Conservation (phyloP, 2,113 vertebrate species). For the Rhinolophus sinicus region DNA sequence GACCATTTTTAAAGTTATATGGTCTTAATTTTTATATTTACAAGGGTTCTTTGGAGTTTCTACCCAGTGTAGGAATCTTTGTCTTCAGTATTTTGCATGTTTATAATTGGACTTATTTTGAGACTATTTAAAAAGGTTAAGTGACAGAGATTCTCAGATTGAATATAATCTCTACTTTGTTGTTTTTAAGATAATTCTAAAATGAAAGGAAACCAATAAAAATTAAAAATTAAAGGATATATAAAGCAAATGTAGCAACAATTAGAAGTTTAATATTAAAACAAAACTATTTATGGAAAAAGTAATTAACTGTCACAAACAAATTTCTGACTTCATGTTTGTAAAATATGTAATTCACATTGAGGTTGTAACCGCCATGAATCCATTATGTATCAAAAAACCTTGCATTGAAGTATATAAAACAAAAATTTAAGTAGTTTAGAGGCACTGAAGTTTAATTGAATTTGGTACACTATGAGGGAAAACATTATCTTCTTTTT, state of each 20-base stretch:
- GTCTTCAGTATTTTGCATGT: not conserved
- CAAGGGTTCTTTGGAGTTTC: not conserved
- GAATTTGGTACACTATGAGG: not conserved
- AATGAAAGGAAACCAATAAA: not conserved
- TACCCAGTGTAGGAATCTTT: not conserved
- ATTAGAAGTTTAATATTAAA: slow-evolving; percentile 12
- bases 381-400: not conserved
- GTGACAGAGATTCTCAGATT: not conserved
- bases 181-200: not conserved
- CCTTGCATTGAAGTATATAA: not conserved
- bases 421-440: not conserved
- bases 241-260: not conserved
- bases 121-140: not conserved
- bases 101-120: not conserved
- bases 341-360: not conserved
- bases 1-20: not conserved
- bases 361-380: not conserved
- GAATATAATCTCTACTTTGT: not conserved
- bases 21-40: not conserved
- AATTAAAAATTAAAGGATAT: not conserved
- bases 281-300: not conserved
- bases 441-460: not conserved
- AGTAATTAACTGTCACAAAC: not conserved
- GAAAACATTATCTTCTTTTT: not conserved
- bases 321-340: not conserved